phyloP scores from a whole-genome alignment of 30 jellyfish, hydroid and myxozoan genomes.

The Turritopsis rubra region DNA sequence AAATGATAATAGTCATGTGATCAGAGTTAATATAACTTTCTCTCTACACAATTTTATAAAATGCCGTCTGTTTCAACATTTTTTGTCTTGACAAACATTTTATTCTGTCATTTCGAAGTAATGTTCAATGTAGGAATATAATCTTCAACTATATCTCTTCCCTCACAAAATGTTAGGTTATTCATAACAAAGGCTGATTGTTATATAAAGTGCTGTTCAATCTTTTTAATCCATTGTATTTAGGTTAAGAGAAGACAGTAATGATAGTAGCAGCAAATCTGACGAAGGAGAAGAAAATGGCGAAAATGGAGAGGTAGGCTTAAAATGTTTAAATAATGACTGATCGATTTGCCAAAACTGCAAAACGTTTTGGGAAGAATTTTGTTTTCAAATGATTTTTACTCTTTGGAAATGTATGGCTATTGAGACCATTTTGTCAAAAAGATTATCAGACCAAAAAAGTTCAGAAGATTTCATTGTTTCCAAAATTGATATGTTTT shows the following conservation, averaged over 20 bases:
- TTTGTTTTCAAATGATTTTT: neutral
- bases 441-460: too few relatives aligned
- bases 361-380: neutral
- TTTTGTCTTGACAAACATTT: too few relatives aligned
- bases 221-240: neutral
- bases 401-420: neutral
- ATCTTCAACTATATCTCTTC: neutral
- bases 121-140: too few relatives aligned
- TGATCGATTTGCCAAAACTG: neutral
- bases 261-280: slow-evolving; percentile 62
- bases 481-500: too few relatives aligned
- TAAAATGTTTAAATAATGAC: neutral
- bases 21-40: too few relatives aligned
- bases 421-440: neutral
- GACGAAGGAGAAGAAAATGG: slow-evolving; percentile 60
- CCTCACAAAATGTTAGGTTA: neutral
- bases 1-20: too few relatives aligned
- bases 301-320: slow-evolving; percentile 63
- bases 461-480: too few relatives aligned
- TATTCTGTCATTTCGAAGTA: too few relatives aligned
- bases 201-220: neutral
- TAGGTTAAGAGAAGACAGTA: slow-evolving; percentile 58
- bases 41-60: too few relatives aligned
- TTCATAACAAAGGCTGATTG: neutral
- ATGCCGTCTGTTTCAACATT: too few relatives aligned